Base-by-base conservation (phyloP, 1,140 invertebrate genomes). In the Cotesia glomerata region DNA sequence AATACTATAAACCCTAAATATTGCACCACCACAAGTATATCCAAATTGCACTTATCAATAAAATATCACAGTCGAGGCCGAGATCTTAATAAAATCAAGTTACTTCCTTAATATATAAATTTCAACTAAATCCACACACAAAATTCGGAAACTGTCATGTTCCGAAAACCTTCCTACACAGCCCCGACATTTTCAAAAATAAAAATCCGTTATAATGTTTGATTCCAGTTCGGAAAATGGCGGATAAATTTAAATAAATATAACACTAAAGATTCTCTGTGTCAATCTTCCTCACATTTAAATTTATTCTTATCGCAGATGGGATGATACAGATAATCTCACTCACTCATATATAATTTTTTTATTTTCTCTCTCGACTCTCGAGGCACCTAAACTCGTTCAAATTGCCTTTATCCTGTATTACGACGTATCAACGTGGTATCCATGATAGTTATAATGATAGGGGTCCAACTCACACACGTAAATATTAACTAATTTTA, bases 351-450 rank as follows among this genome's bases (percentile, higher is more conserved):
- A 51, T 52, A 36, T 45, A 13, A 7, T 4, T 14, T 51, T 45
- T 5, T 39, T 39, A 9, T 45, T 45, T 45, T 45, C 11, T 45
- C 7, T 45, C 34, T 52, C 49, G 58, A 64, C 71, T 71, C 74
- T 73, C 74, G 74, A 75, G 74, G 68, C 71, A 71, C 73, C 77
- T 79, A 79, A 80, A 80, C 71, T 79, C 77, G 77, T 52, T 67
- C 77, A 75, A 79, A 80, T 79, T 80, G 77, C 76, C 79, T 79
- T 75, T 80, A 80, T 80, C 77, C 79, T 77, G 80, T 80, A 75
- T 78, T 81, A 74, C 81, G 78, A 75, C 79, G 79, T 66, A 76
- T 77, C 75, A 74, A 70, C 75, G 73, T 56, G 76, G 74, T 77
- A 72, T 74, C 79, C 79, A 77, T 78, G 78, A 77, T 76, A 71